phyloP scores from a whole-genome alignment of 1,140 invertebrate species.

The Cryptotermes secundus region DNA sequence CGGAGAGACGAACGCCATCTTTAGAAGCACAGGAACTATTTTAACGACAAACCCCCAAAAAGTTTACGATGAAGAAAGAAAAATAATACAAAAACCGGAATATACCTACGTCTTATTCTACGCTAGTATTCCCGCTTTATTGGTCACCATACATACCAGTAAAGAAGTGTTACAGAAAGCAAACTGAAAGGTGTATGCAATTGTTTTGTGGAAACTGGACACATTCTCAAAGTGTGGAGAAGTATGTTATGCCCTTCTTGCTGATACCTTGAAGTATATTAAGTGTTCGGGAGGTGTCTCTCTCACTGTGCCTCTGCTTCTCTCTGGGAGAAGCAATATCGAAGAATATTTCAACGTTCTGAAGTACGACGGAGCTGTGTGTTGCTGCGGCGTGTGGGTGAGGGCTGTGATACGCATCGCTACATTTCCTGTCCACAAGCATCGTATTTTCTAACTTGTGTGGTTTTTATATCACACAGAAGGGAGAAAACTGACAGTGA shows the following conservation, averaged over 20 bases:
- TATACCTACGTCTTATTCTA: too few relatives aligned
- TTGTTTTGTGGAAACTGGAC: too few relatives aligned
- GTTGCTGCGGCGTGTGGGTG: not conserved
- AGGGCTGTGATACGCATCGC: not conserved
- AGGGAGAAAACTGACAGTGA: conserved; percentile 14
- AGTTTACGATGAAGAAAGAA: too few relatives aligned
- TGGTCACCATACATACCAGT: too few relatives aligned
- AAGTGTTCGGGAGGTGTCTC: not conserved
- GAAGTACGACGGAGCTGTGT: not conserved
- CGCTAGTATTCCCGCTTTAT: too few relatives aligned
- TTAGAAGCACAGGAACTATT: too few relatives aligned
- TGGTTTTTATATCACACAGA: conserved; percentile 15
- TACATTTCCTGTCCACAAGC: conserved; percentile 16
- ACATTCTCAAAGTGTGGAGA: too few relatives aligned
- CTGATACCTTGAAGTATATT: not conserved
- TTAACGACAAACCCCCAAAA: too few relatives aligned
- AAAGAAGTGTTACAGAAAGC: too few relatives aligned
- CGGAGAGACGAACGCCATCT: too few relatives aligned
- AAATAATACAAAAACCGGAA: too few relatives aligned
- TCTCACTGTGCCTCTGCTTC: not conserved
- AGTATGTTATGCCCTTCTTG: not conserved
- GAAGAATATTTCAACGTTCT: not conserved
- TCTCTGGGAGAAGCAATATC: not conserved
- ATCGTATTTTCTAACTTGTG: conserved; percentile 13
- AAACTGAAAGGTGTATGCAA: too few relatives aligned